A percentile compares a stretch with the other conserved stretches of the same genome.
Evolutionary conservation across 2,113 vertebrate genomes (phyloP).

Genomic region (Myotis brandtii): DNA sequence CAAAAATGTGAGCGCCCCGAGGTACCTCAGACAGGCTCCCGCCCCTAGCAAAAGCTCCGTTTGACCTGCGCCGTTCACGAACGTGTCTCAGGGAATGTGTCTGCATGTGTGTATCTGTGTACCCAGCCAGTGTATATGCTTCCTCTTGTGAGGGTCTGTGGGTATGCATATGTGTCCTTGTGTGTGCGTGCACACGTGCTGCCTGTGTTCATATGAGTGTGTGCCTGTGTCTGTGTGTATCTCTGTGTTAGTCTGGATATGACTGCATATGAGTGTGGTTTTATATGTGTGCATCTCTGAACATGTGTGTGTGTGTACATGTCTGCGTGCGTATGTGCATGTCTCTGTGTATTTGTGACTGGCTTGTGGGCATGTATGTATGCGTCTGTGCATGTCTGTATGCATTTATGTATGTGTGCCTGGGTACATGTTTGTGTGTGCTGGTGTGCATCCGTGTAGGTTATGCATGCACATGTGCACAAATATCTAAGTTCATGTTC

Average conservation of each 20-base stretch:
- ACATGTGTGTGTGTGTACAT: not conserved
- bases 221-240: not conserved
- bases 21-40: constrained; percentile 77
- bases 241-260: not conserved
- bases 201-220: not conserved
- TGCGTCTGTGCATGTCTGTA: not conserved
- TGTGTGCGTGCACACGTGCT: not conserved
- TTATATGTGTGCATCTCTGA: not conserved
- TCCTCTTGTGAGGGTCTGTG: not conserved
- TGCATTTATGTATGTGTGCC: not conserved
- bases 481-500: too few relatives aligned
- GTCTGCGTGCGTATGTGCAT: not conserved
- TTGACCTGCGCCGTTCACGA: constrained; percentile 63
- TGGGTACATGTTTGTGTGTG: not conserved
- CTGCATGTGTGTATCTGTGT: not conserved
- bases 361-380: not conserved
- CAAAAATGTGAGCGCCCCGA: constrained; percentile 82
- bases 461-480: not conserved
- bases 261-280: not conserved
- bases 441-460: not conserved
- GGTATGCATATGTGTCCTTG: not conserved
- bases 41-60: constrained; percentile 65
- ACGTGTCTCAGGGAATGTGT: not conserved
- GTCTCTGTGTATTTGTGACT: not conserved
- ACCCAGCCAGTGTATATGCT: fast-evolving